A percentile compares a stretch with the other conserved stretches of the same genome.
These are phyloP conservation scores for Pygoscelis antarcticus DNA, from an alignment of 2,113 vertebrate species.

Conservation along the genomic window DNA sequence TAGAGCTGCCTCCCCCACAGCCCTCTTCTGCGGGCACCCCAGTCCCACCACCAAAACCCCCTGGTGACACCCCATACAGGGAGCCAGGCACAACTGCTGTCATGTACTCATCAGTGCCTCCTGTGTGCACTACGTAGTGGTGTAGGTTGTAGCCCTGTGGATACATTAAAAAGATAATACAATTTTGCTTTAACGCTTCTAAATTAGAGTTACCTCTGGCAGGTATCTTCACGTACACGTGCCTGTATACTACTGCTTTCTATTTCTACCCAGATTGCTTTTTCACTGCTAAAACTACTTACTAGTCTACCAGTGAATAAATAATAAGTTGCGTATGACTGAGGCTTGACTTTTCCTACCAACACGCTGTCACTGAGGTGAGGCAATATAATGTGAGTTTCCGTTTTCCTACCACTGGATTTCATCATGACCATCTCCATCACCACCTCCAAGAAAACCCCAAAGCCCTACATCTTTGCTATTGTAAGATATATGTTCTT, in stretches of 20 bases:
- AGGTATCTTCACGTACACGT: background rate
- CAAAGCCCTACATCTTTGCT: background rate
- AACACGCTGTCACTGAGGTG: background rate
- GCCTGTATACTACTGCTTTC: background rate
- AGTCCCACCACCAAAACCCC: accelerated
- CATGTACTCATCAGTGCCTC: background rate
- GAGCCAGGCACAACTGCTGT: background rate
- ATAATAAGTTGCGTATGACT: background rate
- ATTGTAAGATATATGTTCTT: background rate
- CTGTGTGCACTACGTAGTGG: background rate
- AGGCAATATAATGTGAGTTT: background rate
- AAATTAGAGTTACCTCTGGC: background rate
- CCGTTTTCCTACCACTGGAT: background rate
- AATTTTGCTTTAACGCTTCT: background rate
- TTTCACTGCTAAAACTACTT: background rate
- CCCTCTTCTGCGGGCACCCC: accelerated
- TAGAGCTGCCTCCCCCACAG: background rate
- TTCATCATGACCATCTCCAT: background rate
- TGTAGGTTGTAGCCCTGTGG: background rate
- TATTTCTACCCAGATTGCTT: background rate
- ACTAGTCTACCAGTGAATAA: background rate
- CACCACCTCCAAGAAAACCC: background rate
- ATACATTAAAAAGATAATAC: background rate
- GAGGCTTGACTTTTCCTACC: background rate
- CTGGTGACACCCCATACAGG: accelerated